Conservation (phyloP, 2,797 vertebrate species). For the Peromyscus eremicus region DNA sequence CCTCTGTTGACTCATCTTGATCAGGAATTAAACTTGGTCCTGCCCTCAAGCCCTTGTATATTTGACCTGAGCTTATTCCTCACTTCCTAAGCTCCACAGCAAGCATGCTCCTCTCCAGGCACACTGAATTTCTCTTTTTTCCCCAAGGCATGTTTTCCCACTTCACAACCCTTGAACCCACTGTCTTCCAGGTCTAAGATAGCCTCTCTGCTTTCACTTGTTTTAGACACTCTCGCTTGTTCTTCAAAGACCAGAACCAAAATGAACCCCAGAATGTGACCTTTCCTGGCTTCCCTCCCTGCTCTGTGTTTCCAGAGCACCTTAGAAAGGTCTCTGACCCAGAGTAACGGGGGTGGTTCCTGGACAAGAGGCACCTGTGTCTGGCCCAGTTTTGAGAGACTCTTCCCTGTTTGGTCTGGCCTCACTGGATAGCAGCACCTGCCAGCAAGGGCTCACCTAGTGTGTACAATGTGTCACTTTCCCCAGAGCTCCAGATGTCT, state of each 20-base stretch:
- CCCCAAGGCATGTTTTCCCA: not conserved
- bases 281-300: not conserved
- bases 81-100: not conserved
- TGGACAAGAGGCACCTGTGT: not conserved
- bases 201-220: not conserved
- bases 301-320: not conserved
- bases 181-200: not conserved
- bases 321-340: not conserved
- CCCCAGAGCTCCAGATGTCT: not conserved
- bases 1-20: not conserved
- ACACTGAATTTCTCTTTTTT: not conserved
- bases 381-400: not conserved
- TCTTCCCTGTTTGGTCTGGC: not conserved
- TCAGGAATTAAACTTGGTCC: constrained; percentile 43
- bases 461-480: not conserved
- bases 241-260: not conserved
- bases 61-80: not conserved
- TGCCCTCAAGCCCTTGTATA: not conserved
- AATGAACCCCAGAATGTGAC: not conserved
- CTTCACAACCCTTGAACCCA: not conserved
- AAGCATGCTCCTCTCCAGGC: not conserved
- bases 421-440: not conserved
- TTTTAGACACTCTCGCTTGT: not conserved
- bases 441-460: not conserved
- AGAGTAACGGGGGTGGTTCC: not conserved